phyloP scores from a whole-genome alignment of 2,888 invertebrate genomes.

The Hirtodrosophila cameraria region DNA sequence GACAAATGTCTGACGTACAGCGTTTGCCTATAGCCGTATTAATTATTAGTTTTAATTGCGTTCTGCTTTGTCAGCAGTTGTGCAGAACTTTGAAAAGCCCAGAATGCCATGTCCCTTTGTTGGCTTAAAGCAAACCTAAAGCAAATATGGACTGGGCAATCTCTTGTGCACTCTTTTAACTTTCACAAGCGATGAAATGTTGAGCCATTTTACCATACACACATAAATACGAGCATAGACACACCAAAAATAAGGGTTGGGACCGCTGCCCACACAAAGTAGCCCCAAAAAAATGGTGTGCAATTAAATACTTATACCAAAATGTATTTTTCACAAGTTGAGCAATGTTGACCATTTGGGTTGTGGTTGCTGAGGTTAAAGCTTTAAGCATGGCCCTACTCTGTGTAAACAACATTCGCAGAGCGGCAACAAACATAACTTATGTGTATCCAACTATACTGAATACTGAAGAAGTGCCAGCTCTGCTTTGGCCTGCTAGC shows the following conservation, averaged over 20 bases:
- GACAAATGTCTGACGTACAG: constrained; percentile 38
- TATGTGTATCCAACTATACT: constrained; percentile 46
- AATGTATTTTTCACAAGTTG: constrained; percentile 79
- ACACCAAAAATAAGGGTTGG: neutral
- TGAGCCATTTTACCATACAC: too few relatives aligned
- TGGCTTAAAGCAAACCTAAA: constrained; percentile 18
- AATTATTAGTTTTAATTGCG: constrained; percentile 77
- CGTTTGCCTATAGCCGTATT: constrained; percentile 61
- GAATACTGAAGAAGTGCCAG: constrained; percentile 7
- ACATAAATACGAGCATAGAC: neutral
- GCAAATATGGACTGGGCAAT: constrained; percentile 3
- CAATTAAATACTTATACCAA: constrained; percentile 77
- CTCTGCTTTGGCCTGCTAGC: constrained; percentile 22
- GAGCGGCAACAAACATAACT: constrained; percentile 66
- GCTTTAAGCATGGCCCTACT: constrained; percentile 10
- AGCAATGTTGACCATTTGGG: constrained; percentile 78
- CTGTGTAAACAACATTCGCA: constrained; percentile 66
- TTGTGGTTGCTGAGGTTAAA: constrained; percentile 50
- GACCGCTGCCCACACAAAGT: constrained; percentile 3
- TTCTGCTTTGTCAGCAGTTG: constrained; percentile 56
- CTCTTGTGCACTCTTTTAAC: too few relatives aligned
- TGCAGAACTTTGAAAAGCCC: neutral
- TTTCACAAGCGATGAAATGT: too few relatives aligned
- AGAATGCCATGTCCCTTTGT: neutral
- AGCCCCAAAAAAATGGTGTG: constrained; percentile 61